phyloP scores from a whole-genome alignment of 2,888 invertebrate genomes.

The Epirrhoe alternata region DNA sequence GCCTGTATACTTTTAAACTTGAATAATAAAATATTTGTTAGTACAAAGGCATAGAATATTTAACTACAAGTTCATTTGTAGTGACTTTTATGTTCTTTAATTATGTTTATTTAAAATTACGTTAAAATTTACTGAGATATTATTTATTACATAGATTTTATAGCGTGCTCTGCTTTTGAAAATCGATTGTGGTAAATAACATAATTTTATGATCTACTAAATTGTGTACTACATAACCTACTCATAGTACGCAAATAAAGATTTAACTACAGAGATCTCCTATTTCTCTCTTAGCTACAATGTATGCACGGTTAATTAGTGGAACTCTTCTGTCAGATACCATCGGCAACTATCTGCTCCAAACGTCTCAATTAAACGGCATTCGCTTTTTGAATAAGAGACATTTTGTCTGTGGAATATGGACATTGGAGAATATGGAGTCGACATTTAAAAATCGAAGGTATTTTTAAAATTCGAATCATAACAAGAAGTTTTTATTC shows the following conservation, averaged over 20 bases:
- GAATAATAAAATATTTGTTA: too few relatives aligned
- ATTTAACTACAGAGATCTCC: neutral
- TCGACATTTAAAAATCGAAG: neutral
- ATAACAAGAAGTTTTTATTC: neutral
- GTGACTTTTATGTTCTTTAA: too few relatives aligned
- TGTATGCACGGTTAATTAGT: constrained; percentile 25
- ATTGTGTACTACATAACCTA: neutral
- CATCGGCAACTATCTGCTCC: constrained; percentile 74
- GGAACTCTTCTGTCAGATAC: constrained; percentile 53
- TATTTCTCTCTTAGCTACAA: neutral
- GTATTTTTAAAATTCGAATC: neutral
- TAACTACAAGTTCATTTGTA: too few relatives aligned
- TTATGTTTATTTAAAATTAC: too few relatives aligned
- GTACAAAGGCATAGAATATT: too few relatives aligned
- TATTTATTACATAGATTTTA: too few relatives aligned
- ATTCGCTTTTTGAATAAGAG: neutral
- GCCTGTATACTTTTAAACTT: too few relatives aligned
- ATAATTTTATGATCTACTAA: too few relatives aligned
- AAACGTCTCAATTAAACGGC: constrained; percentile 74
- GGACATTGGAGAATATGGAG: too few relatives aligned
- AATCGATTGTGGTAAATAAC: too few relatives aligned
- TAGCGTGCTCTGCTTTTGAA: too few relatives aligned
- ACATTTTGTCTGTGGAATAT: neutral
- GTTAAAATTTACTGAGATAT: too few relatives aligned
- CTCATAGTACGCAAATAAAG: neutral